Conservation (phyloP, 2,888 invertebrate species). For the Lasiommata megera region DNA sequence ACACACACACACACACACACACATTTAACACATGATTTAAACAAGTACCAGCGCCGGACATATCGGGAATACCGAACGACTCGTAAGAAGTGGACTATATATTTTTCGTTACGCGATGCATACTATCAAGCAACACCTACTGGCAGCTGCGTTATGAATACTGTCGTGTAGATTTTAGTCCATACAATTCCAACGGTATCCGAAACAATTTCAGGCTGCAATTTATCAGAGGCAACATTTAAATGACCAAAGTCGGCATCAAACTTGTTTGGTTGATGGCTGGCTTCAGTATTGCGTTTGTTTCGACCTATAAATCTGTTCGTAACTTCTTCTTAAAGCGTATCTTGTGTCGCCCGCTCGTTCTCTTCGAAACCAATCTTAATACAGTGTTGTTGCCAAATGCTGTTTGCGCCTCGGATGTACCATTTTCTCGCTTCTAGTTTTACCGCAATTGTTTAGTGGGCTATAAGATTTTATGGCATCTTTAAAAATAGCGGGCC, state of each 20-base stretch:
- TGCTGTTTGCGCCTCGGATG: constrained; percentile 49
- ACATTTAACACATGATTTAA: no score
- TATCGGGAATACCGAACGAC: no score
- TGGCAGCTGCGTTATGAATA: no score
- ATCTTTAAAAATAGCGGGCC: constrained; percentile 18
- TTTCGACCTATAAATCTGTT: constrained; percentile 74
- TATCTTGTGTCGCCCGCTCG: constrained; percentile 65
- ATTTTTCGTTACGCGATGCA: no score
- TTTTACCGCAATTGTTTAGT: constrained; percentile 35
- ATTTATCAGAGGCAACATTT: constrained; percentile 73
- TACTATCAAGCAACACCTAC: no score
- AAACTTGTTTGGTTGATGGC: constrained; percentile 67
- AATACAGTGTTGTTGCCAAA: constrained; percentile 75
- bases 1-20: no score
- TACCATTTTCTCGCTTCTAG: constrained; percentile 38
- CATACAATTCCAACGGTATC: constrained; percentile 41
- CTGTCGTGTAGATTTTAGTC: constrained; percentile 37
- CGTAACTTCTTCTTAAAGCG: constrained; percentile 72
- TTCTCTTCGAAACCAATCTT: constrained; percentile 72
- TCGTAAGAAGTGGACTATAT: no score
- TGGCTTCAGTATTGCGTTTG: constrained; percentile 58
- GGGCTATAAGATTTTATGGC: constrained; percentile 30
- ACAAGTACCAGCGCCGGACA: no score
- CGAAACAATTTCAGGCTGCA: constrained; percentile 59
- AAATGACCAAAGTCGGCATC: constrained; percentile 71